Evolutionary conservation across 2,797 vertebrate genomes (phyloP).

Genomic region (Tachyglossus aculeatus): DNA sequence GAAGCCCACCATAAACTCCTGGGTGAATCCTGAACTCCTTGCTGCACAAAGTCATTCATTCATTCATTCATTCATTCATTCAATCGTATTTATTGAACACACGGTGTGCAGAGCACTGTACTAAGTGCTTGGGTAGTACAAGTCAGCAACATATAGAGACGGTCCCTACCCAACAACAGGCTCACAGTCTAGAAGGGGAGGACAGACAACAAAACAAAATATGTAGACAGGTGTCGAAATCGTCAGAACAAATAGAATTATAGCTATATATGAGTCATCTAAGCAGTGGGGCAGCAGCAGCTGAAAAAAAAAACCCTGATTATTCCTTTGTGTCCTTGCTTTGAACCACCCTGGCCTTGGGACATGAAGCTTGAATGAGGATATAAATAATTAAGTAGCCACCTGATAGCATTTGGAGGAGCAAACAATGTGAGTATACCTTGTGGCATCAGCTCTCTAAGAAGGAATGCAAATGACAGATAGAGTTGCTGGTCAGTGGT

Average conservation of each 20-base stretch:
- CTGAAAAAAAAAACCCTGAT: not conserved
- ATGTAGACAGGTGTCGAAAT: too few relatives aligned
- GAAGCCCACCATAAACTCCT: conserved; percentile 8
- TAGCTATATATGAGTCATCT: too few relatives aligned
- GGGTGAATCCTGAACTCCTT: not conserved
- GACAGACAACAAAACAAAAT: too few relatives aligned
- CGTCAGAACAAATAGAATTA: too few relatives aligned
- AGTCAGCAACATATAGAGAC: too few relatives aligned
- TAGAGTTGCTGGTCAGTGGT: conserved; percentile 16
- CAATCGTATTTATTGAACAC: too few relatives aligned
- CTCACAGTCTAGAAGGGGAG: too few relatives aligned
- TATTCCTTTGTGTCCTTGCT: not conserved
- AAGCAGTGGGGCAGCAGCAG: not conserved
- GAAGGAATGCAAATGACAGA: not conserved
- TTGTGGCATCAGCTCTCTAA: conserved; percentile 5
- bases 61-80: too few relatives aligned
- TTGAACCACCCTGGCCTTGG: conserved; percentile 14
- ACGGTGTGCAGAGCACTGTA: too few relatives aligned
- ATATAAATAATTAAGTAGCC: conserved; percentile 44
- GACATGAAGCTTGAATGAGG: not conserved
- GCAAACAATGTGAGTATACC: not conserved
- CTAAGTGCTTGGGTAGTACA: too few relatives aligned
- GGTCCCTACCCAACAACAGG: too few relatives aligned
- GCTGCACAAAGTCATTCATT: not conserved
- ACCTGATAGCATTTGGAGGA: conserved; percentile 39